Base-by-base conservation (phyloP, 2,797 vertebrate species). In the Hypotaenidia philippensis region DNA sequence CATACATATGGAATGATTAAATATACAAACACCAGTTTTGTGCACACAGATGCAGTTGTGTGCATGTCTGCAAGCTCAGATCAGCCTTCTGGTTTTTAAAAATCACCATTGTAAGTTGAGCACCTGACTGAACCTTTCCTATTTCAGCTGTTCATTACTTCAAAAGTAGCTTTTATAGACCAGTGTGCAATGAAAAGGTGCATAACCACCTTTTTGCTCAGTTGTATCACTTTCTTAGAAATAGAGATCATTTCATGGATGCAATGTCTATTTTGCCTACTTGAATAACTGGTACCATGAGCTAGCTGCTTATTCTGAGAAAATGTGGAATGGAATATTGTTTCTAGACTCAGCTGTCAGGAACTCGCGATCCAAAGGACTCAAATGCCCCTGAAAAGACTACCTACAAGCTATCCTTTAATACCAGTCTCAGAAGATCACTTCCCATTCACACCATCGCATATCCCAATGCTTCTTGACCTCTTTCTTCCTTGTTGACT, bases 21-120 rank as follows among this genome's bases (percentile, higher is more conserved):
- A 90, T 77, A 44, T 29, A 68, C 44, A 96, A 94, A 96, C 80
- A 90, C 27, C 77, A 90, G 69, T 88, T 95, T 93, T 94, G 86
- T 87, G 84, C 91, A 45, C 90, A 92, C 78, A 94, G 93, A 86
- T 88, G 91, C 45, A 88, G 69, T 34, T 23, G 0, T 29, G 60
- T 68, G 49, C 27, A 6, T 10, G 25, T 57, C 34, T 91, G 70
- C n/a, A 75, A 89, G 65, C 63, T 83, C 69, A 69, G 26, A 56
- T 41, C 38, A 81, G 38, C 20, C 56, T 86, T 64, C 60, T 74
- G 29, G 3, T 90, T 88, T 25, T 40, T 47, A 83, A 88, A 93
- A 87, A n/a, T 4, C 2, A 3, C 26, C 15, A 5, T 0, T 75
- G 3, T 47, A 88, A 77, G 15, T 29, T 40, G 16, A 83, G 44